Base-by-base conservation (phyloP, 2,797 vertebrate genomes). In the Varecia variegata region DNA sequence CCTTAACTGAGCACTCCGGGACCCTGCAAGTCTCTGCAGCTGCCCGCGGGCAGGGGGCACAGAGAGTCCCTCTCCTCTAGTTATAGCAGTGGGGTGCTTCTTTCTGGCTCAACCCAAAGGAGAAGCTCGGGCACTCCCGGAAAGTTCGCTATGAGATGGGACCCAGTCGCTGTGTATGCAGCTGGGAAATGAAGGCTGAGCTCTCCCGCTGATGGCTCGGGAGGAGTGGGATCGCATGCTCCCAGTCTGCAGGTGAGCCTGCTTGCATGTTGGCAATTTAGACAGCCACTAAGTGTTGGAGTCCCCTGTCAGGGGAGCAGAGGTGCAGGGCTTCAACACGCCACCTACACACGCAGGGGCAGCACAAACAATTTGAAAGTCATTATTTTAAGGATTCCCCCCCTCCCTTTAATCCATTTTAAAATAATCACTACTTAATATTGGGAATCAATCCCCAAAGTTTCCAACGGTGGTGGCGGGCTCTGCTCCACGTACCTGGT, bases 401-500 rank as follows among this genome's bases (percentile, higher is more conserved):
- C 45, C 54, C 54, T 25, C 54, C 52, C 54, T n/a, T 65, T n/a
- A 43, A 25, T 18, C n/a, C 40, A 45, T 56, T 79, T 47, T 2
- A 21, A 67, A 45, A 60, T 52, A 5, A 43, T 20, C 25, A 7
- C 17, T 30, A 23, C n/a, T 11, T 0, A 5, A 32, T 20, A 35
- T 12, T 40, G 84, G 17, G 54, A 65, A 27, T 38, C 23, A 9
- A 38, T 32, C 17, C 80, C 18, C 2, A 11, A 52, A 67, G 38
- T 10, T 83, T 32, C 47, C 21, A 10, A 3, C 0, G 40, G 15
- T 20, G 45, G 38, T 11, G 38, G 8, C 32, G 47, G 58, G 68
- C 23, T 58, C 3, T 35, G 2, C 84, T 77, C n/a, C 82, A 98
- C 98, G 54, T 98, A 99, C 99, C 99, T 99, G 99, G 98, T 99